Percentiles rank a stretch among this genome's conserved stretches.
These are phyloP conservation scores for Copidosoma floridanum DNA, from an alignment of 1,140 invertebrate genomes.

Conservation along the genomic window DNA sequence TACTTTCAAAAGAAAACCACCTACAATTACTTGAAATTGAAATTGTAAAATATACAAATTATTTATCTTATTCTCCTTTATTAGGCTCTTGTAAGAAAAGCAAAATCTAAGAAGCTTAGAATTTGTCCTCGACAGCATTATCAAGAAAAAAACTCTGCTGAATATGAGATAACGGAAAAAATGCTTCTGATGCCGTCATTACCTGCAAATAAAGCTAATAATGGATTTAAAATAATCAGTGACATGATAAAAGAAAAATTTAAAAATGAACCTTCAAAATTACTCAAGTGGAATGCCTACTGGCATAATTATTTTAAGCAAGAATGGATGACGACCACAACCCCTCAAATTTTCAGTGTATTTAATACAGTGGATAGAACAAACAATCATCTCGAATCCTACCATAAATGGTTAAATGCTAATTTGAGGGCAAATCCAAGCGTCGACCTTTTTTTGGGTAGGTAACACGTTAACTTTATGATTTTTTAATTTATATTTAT, in stretches of 20 bases:
- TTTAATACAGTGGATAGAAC: neutral
- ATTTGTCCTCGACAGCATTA: neutral
- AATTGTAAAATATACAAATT: no score
- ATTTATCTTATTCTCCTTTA: neutral
- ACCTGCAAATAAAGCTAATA: neutral
- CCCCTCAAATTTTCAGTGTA: neutral
- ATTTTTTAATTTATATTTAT: no score
- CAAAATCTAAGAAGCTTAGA: neutral
- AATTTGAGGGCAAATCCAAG: neutral
- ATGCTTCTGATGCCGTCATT: neutral
- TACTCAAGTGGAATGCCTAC: neutral
- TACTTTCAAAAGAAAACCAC: no score
- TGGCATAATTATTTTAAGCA: neutral
- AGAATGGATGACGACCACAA: neutral
- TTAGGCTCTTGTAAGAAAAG: neutral
- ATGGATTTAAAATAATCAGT: neutral
- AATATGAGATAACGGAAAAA: neutral
- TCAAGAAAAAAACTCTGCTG: neutral
- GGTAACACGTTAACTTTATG: no score
- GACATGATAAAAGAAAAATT: neutral
- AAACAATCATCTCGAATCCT: neutral
- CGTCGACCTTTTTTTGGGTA: neutral
- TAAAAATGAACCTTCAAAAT: neutral
- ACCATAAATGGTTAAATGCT: neutral
- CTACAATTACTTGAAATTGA: no score